phyloP scores from a whole-genome alignment of 2,797 vertebrate species.

The Petrocephalus sullivani region DNA sequence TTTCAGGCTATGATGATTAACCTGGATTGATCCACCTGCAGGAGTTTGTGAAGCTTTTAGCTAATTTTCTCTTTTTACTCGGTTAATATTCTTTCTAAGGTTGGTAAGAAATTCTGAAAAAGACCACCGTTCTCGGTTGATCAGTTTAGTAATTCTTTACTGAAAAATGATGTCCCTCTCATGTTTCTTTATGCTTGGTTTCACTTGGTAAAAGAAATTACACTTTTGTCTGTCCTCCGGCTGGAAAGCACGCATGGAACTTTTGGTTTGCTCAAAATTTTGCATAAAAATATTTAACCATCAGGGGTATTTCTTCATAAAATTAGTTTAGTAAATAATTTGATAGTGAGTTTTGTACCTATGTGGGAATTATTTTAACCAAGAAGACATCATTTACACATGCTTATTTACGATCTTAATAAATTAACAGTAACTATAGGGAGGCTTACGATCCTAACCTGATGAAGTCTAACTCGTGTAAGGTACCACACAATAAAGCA shows the following conservation, averaged over 20 bases:
- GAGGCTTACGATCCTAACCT: background rate
- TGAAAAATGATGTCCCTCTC: background rate
- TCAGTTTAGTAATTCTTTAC: background rate
- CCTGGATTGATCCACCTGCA: background rate
- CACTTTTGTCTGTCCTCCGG: background rate
- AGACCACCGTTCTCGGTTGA: background rate
- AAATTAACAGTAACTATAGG: background rate
- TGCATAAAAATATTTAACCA: background rate
- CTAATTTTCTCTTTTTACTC: background rate
- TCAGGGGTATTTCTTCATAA: background rate
- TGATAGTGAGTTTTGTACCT: background rate
- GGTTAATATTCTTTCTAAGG: constrained; percentile 43
- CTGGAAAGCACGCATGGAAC: background rate
- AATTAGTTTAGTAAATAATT: background rate
- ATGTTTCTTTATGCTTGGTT: background rate
- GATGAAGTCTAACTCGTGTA: background rate
- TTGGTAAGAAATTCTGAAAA: background rate
- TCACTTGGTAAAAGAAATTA: background rate
- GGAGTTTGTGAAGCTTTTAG: background rate
- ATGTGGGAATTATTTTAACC: background rate
- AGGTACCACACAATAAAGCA: background rate
- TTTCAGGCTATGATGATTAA: background rate
- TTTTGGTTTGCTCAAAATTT: background rate
- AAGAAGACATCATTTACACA: background rate
- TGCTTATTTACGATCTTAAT: background rate